A percentile compares a stretch with the other conserved stretches of the same genome.
Conservation (phyloP, 2,888 invertebrate genomes). For the Amblyjoppa fuscipennis region DNA sequence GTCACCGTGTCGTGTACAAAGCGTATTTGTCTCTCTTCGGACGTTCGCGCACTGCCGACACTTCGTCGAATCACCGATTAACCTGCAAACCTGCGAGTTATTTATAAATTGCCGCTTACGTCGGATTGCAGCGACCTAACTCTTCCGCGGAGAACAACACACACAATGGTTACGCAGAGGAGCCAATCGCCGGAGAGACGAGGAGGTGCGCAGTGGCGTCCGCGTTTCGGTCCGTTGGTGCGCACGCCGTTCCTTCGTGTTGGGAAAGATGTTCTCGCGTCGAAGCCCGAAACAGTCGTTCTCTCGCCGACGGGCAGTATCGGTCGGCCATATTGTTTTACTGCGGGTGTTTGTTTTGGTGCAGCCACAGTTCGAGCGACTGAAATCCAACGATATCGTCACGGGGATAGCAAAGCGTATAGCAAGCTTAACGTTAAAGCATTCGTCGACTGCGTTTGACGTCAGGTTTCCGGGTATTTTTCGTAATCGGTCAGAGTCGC, state of each 20-base stretch:
- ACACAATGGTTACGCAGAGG: not conserved
- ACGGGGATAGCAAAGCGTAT: constrained; percentile 49
- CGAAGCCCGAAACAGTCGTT: constrained; percentile 74
- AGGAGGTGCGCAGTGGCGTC: not conserved
- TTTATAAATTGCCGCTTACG: constrained; percentile 7
- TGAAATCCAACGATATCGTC: constrained; percentile 71
- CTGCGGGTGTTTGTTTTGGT: constrained; percentile 83
- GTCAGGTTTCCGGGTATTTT: constrained; percentile 33
- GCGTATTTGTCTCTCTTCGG: not conserved
- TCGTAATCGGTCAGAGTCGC: not conserved
- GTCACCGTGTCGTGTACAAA: not conserved
- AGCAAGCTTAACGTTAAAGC: constrained; percentile 31
- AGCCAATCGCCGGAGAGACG: not conserved
- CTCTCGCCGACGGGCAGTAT: constrained; percentile 76
- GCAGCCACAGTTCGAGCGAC: constrained; percentile 67
- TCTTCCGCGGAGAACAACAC: not conserved
- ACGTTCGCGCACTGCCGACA: not conserved
- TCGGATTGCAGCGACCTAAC: not conserved
- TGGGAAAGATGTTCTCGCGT: constrained; percentile 75
- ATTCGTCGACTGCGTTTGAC: constrained; percentile 5
- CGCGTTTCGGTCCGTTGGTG: not conserved
- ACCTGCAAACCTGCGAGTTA: not conserved
- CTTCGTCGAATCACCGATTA: not conserved
- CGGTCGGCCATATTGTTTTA: constrained; percentile 83
- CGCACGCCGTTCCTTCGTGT: constrained; percentile 32